phyloP scores from a whole-genome alignment of 2,888 invertebrate species.

The Athalia cordata region DNA sequence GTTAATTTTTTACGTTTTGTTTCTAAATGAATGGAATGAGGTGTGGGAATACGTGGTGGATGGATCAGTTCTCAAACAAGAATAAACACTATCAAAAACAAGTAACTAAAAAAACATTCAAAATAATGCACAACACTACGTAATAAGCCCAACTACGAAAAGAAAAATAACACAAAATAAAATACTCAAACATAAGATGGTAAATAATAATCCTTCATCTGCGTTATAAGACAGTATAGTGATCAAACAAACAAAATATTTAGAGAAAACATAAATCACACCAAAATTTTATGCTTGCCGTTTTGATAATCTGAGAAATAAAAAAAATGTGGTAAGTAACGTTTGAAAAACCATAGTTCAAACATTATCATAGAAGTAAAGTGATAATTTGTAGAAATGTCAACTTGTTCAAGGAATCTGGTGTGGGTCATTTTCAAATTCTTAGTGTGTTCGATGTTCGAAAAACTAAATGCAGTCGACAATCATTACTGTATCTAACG shows the following conservation, averaged over 20 bases:
- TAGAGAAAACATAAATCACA: conserved; percentile 29
- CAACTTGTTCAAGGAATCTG: conserved; percentile 29
- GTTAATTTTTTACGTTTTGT: conserved; percentile 19
- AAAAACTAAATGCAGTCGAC: background rate
- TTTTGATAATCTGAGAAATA: background rate
- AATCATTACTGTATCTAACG: background rate
- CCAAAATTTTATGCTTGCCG: conserved; percentile 28
- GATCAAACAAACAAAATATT: conserved; percentile 1
- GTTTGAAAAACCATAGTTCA: background rate
- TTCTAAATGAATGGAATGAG: conserved; percentile 5
- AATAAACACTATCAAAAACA: background rate
- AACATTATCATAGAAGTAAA: background rate
- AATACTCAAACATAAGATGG: conserved; percentile 29
- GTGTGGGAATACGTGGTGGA: conserved; percentile 3
- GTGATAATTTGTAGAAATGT: conserved; percentile 4
- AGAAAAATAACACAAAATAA: conserved; percentile 46
- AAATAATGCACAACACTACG: conserved; percentile 53
- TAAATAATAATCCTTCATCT: conserved; percentile 1
- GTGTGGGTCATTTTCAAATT: conserved; percentile 21
- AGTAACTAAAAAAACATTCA: conserved; percentile 48
- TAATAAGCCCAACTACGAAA: conserved; percentile 53
- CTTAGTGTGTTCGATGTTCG: background rate
- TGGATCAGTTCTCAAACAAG: conserved; percentile 41
- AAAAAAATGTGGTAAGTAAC: background rate
- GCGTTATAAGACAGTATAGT: background rate